A percentile compares a stretch with the other conserved stretches of the same genome.
Evolutionary conservation across 1,140 invertebrate species (phyloP).

Genomic region (Drosophila rufa): DNA sequence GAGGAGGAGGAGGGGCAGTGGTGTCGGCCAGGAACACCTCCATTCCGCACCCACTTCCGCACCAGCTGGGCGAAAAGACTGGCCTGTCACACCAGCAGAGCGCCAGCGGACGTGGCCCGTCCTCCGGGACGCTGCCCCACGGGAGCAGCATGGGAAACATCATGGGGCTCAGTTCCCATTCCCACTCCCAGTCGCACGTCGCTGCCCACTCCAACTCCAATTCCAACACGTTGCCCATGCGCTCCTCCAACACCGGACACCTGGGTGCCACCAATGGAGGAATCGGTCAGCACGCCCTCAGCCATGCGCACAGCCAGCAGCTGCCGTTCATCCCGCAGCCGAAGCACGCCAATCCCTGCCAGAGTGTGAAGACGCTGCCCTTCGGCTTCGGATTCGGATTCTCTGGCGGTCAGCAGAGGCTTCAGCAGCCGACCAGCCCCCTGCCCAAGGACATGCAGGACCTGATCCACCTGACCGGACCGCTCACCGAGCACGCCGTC

Average conservation of each 20-base stretch:
- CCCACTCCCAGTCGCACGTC: slow-evolving; percentile 14
- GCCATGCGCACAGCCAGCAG: slow-evolving; percentile 50
- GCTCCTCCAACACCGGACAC: slow-evolving; percentile 52
- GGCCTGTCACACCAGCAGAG: slow-evolving; percentile 45
- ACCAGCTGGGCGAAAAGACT: slow-evolving; percentile 73
- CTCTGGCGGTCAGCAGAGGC: slow-evolving; percentile 29
- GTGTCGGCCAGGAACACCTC: slow-evolving; percentile 82
- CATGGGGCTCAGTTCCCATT: slow-evolving; percentile 39
- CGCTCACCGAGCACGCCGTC: slow-evolving; percentile 96
- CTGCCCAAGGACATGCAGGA: slow-evolving; percentile 89
- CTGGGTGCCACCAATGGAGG: slow-evolving; percentile 10
- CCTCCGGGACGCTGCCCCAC: slow-evolving; percentile 46
- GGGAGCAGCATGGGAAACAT: slow-evolving; percentile 51
- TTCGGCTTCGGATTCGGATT: slow-evolving; percentile 72
- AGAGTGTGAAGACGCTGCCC: slow-evolving; percentile 74
- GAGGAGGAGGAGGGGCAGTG: slow-evolving; percentile 25
- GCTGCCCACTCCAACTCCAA: slow-evolving; percentile 44
- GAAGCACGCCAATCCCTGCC: slow-evolving; percentile 74
- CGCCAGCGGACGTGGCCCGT: slow-evolving; percentile 37
- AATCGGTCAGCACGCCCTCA: slow-evolving; percentile 24
- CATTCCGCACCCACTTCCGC: slow-evolving; percentile 81
- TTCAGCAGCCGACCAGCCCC: slow-evolving; percentile 32
- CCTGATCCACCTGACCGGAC: slow-evolving; percentile 95
- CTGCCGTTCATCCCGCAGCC: slow-evolving; percentile 58
- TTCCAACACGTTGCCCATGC: slow-evolving; percentile 69